Conservation (phyloP, 2,888 invertebrate species). For the Apoda limacodes region DNA sequence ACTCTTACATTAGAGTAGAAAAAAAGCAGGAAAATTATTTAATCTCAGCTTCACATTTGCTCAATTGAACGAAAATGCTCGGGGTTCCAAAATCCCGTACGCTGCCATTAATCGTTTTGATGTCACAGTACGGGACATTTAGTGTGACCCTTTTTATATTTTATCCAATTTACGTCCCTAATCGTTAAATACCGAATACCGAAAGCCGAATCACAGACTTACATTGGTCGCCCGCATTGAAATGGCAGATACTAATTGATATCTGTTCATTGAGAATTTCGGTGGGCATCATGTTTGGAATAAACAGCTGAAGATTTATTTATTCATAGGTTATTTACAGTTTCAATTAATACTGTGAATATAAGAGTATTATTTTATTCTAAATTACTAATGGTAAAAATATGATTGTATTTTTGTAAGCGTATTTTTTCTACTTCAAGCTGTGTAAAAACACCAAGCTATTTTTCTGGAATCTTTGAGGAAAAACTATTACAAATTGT, state of each 20-base stretch:
- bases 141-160: constrained; percentile 66
- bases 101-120: constrained; percentile 64
- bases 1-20: constrained; percentile 27
- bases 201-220: constrained; percentile 35
- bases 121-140: constrained; percentile 68
- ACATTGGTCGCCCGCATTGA: constrained; percentile 33
- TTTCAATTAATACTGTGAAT: no score
- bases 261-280: constrained; percentile 29
- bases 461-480: no score
- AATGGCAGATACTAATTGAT: constrained; percentile 37
- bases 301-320: no score
- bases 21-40: constrained; percentile 40
- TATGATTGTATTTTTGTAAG: no score
- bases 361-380: no score
- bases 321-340: no score
- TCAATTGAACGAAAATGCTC: constrained; percentile 58
- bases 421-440: no score
- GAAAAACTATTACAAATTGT: no score
- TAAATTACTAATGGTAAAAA: no score
- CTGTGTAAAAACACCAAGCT: no score
- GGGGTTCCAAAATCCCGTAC: constrained; percentile 43
- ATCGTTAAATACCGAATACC: constrained; percentile 47
- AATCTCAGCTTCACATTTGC: constrained; percentile 44
- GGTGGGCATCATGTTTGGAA: no score
- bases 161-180: constrained; percentile 48